Evolutionary conservation across 64 coral and sea anemone genomes (phyloP).

Genomic region (Orbicella faveolata): DNA sequence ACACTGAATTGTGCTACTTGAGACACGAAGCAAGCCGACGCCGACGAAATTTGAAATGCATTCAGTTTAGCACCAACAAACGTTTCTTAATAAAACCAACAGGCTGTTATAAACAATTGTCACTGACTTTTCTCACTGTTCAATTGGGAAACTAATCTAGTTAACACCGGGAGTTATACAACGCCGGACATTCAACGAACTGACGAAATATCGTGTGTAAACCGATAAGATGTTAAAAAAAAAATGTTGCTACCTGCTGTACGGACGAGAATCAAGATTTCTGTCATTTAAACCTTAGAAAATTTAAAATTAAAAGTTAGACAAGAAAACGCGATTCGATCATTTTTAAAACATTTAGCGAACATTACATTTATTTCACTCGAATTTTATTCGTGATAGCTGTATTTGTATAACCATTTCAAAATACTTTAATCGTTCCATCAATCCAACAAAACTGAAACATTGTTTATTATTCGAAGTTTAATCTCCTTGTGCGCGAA

Average conservation of each 20-base stretch:
- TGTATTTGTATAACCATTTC: not conserved
- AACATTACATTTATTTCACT: not conserved
- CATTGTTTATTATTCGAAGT: slow-evolving; percentile 4
- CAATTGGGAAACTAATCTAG: slow-evolving; percentile 10
- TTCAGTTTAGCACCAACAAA: not conserved
- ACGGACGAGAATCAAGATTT: too few relatives aligned
- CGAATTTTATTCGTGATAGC: not conserved
- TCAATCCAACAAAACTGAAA: not conserved
- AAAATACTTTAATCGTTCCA: not conserved
- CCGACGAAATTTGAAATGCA: not conserved
- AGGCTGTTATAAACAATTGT: not conserved
- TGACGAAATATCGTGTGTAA: not conserved
- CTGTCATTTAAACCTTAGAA: too few relatives aligned
- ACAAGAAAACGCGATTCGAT: not conserved
- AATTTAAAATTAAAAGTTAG: not conserved
- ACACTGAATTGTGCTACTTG: not conserved
- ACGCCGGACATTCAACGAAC: not conserved
- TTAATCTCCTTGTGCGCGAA: not conserved
- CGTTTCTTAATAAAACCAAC: not conserved
- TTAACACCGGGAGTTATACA: not conserved
- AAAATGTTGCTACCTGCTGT: too few relatives aligned
- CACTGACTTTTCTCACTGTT: not conserved
- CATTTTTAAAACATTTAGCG: not conserved
- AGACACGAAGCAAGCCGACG: not conserved
- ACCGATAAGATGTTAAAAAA: not conserved